phyloP scores from a whole-genome alignment of 2,888 invertebrate species.

The Chrysolina oricalcia region DNA sequence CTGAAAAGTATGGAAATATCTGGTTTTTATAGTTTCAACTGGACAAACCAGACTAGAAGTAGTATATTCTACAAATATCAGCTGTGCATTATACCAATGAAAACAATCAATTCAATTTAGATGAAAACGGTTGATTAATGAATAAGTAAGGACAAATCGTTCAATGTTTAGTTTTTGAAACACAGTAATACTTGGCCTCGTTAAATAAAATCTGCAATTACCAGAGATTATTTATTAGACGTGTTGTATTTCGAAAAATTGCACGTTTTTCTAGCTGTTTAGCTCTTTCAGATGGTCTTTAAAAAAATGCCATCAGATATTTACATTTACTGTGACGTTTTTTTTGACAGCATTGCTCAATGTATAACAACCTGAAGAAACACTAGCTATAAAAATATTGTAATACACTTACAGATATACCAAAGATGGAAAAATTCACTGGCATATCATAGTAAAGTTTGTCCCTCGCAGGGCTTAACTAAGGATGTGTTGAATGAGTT shows the following conservation, averaged over 20 bases:
- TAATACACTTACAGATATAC: too few species aligned
- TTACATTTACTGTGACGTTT: too few species aligned
- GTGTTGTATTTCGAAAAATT: not conserved
- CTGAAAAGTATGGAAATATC: not conserved
- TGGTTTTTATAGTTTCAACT: not conserved
- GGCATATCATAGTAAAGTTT: too few species aligned
- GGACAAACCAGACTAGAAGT: not conserved
- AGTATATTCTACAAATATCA: not conserved
- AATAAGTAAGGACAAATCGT: not conserved
- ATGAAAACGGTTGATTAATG: not conserved
- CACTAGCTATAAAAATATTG: too few species aligned
- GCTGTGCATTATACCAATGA: not conserved
- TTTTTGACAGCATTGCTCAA: too few species aligned
- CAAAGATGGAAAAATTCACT: too few species aligned
- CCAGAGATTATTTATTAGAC: not conserved
- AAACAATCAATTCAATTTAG: not conserved
- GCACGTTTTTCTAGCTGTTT: not conserved
- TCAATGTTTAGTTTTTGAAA: not conserved
- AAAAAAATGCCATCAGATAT: too few species aligned
- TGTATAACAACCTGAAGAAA: too few species aligned
- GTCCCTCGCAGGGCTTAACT: too few species aligned
- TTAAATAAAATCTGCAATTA: slow-evolving; percentile 9
- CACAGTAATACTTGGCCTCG: not conserved
- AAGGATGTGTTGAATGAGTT: too few species aligned
- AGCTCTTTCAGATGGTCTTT: too few species aligned